Conservation (phyloP, 2,888 invertebrate genomes). For the Galerucella nymphaeae region DNA sequence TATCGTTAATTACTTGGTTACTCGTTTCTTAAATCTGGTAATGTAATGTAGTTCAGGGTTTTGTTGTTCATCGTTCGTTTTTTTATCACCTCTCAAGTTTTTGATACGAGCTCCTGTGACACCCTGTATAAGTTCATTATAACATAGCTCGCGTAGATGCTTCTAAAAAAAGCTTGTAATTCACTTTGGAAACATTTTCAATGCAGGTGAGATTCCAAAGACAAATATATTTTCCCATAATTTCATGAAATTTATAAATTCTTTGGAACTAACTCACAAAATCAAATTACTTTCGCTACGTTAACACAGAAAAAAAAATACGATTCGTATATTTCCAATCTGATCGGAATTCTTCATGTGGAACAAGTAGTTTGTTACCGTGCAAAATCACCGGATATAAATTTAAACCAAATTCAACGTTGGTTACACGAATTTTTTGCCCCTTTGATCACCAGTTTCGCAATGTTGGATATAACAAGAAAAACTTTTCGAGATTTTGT, state of each 20-base stretch:
- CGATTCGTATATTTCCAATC: conserved; percentile 5
- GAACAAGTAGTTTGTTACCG: conserved; percentile 22
- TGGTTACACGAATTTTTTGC: conserved; percentile 32
- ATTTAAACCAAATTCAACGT: conserved; percentile 22
- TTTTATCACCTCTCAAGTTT: too few relatives aligned
- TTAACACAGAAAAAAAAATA: neutral
- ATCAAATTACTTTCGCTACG: conserved; percentile 1
- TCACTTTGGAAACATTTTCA: too few relatives aligned
- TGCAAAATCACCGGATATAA: conserved; percentile 16
- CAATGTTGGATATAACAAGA: conserved; percentile 49
- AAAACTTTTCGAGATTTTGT: conserved; percentile 50
- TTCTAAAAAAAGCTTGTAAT: too few relatives aligned
- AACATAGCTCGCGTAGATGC: too few relatives aligned
- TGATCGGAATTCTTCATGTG: conserved; percentile 5
- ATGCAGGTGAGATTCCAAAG: neutral
- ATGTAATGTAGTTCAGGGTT: too few relatives aligned
- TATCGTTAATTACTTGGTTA: too few relatives aligned
- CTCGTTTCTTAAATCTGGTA: too few relatives aligned
- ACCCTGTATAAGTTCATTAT: too few relatives aligned
- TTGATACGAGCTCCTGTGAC: too few relatives aligned
- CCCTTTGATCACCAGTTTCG: conserved; percentile 43
- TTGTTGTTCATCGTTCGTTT: too few relatives aligned
- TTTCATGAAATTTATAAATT: neutral
- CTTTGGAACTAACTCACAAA: neutral
- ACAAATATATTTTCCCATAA: neutral